Base-by-base conservation (phyloP, 2,888 invertebrate species). In the Drosophila quasianomalipes region DNA sequence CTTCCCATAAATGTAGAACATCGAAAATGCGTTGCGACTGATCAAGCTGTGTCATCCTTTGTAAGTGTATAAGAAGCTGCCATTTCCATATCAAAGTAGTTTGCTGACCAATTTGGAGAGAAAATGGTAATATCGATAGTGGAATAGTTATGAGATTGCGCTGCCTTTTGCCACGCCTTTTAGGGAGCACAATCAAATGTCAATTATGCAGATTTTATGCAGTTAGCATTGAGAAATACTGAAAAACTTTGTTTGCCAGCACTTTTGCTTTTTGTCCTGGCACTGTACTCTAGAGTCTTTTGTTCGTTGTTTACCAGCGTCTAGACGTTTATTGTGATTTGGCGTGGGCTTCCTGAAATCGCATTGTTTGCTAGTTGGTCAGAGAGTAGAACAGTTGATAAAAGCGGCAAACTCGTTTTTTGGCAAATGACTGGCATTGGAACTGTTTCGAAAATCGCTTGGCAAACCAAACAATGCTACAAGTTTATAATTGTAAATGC, bases 151-250 rank as follows among this genome's bases (percentile, higher is more conserved):
- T 70, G 67, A 61, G 49, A 35, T 22, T 41, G 75, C 70, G 70
- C 60, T 70, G 64, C 47, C 57, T 59, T 70, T 57, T 57, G 78
- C 67, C 70, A 70, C 81, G 73, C 73, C 79, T 70, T 61, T 62
- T 66, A 70, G 41, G 76, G 76, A 73, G 65, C 71, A 75, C 84
- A 86, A 80, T 83, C 86, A 83, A 82, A 82, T 80, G 84, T 82
- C 86, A 86, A 89, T 89, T 89, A 89, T 89, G 85, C 58, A 80
- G 85, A 86, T 86, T 86, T 85, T 80, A 81, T 86, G 81, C 83
- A 81, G 76, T 67, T 76, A 66, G 65, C 76, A 72, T 69, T 66
- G 73, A 55, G 65, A 76, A 69, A 68, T 47, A 67, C 70, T 79
- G 55, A 64, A 69, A 64, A 68, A 70, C 41, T 64, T 62, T 28